Percentiles rank a stretch among this genome's conserved stretches.
Evolutionary conservation across 2,797 vertebrate species (phyloP).

Genomic region (Champsocephalus esox): DNA sequence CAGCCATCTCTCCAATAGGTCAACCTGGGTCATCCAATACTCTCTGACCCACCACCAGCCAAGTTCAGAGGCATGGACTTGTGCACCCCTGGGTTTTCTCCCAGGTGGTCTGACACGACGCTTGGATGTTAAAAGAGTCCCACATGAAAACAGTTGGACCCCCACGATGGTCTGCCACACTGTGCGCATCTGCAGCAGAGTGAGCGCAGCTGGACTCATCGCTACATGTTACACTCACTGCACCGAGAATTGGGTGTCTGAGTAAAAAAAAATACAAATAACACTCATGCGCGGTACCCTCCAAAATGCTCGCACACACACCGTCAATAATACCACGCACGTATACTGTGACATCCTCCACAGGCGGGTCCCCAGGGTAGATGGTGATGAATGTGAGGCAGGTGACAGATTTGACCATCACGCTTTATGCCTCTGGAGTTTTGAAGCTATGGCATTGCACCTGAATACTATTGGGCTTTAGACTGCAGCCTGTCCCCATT

Average conservation of each 20-base stretch:
- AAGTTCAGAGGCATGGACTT: constrained; percentile 5
- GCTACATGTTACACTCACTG: constrained; percentile 27
- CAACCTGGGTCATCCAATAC: constrained; percentile 56
- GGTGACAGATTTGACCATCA: constrained; percentile 59
- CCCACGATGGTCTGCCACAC: constrained; percentile 18
- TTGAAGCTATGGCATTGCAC: constrained; percentile 48
- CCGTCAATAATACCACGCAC: constrained; percentile 22
- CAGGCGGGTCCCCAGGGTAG: constrained; percentile 28
- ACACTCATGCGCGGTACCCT: constrained; percentile 27
- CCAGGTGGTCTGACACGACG: constrained; percentile 27
- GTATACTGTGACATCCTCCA: constrained; percentile 21
- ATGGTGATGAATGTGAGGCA: constrained; percentile 48
- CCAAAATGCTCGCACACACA: constrained; percentile 40
- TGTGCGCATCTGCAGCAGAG: constrained; percentile 39
- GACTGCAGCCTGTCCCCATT: constrained; percentile 58
- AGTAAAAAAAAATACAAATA: constrained; percentile 15
- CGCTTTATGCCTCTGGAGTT: constrained; percentile 59
- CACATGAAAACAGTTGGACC: constrained; percentile 32
- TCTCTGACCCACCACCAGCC: constrained; percentile 27
- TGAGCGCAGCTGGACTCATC: constrained; percentile 52
- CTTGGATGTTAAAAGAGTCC: constrained; percentile 18
- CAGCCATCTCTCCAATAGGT: constrained; percentile 40
- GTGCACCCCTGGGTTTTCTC: constrained; percentile 25
- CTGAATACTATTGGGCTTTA: constrained; percentile 43
- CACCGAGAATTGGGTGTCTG: constrained; percentile 35